phyloP scores from a whole-genome alignment of 2,113 vertebrate species.

The Pheucticus melanocephalus region DNA sequence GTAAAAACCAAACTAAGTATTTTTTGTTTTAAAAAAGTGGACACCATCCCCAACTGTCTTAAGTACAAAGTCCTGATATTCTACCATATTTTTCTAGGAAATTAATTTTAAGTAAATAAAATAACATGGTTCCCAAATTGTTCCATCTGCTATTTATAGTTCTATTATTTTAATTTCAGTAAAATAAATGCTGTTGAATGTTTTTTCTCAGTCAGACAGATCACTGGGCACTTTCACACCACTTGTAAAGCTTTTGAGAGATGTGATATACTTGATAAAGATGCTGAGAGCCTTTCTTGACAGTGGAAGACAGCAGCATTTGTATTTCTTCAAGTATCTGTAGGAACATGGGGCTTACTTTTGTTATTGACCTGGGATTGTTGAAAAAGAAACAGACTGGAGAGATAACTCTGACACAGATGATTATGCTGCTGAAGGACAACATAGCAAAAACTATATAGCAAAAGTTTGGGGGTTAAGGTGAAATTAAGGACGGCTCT shows the following conservation, averaged over 20 bases:
- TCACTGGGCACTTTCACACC: not conserved
- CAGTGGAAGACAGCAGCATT: not conserved
- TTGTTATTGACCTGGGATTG: not conserved
- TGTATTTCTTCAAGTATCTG: not conserved
- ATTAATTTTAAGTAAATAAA: not conserved
- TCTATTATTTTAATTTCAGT: not conserved
- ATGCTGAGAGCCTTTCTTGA: not conserved
- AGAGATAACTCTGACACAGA: not conserved
- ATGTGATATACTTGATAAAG: not conserved
- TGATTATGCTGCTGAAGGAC: not conserved
- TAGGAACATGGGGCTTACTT: not conserved
- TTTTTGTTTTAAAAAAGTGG: not conserved
- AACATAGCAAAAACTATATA: not conserved
- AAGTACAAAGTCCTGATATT: not conserved
- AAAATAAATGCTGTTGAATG: not conserved
- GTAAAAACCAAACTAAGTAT: not conserved
- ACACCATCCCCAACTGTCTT: rapidly evolving
- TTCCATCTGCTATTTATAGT: not conserved
- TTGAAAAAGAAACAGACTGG: not conserved
- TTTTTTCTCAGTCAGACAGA: not conserved
- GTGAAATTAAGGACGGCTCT: not conserved
- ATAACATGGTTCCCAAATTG: not conserved
- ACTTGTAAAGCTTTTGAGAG: not conserved
- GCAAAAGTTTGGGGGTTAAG: not conserved
- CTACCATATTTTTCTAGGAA: not conserved